Evolutionary conservation across 2,888 invertebrate species (phyloP).

Genomic region (Aporophyla lueneburgensis): DNA sequence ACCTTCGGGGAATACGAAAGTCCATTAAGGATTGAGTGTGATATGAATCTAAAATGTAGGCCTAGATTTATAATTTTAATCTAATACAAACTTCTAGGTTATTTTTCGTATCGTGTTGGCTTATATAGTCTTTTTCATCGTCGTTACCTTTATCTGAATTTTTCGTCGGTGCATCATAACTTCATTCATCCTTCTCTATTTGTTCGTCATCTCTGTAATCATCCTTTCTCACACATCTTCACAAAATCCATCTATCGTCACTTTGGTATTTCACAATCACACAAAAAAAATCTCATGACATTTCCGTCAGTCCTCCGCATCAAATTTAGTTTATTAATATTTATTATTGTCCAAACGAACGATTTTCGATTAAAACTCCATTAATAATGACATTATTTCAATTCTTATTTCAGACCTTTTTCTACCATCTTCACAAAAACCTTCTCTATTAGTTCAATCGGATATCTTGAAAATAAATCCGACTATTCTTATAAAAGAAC

Average conservation of each 20-base stretch:
- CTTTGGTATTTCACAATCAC: not conserved
- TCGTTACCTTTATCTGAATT: not conserved
- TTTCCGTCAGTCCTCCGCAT: not conserved
- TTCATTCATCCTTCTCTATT: not conserved
- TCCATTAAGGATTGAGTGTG: constrained; percentile 28
- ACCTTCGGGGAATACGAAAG: constrained; percentile 32
- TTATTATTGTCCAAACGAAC: too few relatives aligned
- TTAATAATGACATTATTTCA: not conserved
- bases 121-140: not conserved
- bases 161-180: not conserved
- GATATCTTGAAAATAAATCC: constrained; percentile 39
- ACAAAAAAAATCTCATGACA: not conserved
- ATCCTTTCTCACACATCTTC: not conserved
- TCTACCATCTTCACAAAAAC: not conserved
- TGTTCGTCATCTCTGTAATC: not conserved
- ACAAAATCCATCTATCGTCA: too few relatives aligned
- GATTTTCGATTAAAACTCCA: not conserved
- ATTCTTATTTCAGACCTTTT: not conserved
- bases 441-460: constrained; percentile 17
- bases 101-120: not conserved
- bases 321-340: not conserved
- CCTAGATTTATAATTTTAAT: constrained; percentile 1
- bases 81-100: not conserved
- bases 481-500: constrained; percentile 41
- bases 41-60: constrained; percentile 34